Evolutionary conservation across 2,888 invertebrate genomes (phyloP), one percentile per base, ranked within the genome.

Genomic region (Nasonia oneida): DNA sequence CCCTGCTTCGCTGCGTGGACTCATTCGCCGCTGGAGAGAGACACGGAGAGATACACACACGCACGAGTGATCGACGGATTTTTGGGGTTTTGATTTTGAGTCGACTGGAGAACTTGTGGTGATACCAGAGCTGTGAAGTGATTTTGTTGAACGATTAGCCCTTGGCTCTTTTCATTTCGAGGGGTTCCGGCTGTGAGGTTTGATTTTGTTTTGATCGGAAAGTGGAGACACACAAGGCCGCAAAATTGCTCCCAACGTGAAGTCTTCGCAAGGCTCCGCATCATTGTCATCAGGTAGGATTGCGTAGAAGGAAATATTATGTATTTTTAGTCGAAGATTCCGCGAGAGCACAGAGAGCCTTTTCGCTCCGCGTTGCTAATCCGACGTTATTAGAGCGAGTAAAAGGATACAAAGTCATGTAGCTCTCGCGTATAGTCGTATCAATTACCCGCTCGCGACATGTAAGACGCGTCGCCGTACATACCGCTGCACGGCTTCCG

Each of bases 231-330:
- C 15, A 71, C 57, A 83, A 86, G n/a, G 76, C 85, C 86, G 83
- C 90, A 91, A 90, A 90, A 91, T 91, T 91, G 90, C 91, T 88
- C 90, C 91, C 50, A 89, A 91, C 90, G 89, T 87, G 86, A 91
- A 90, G 81, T 86, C 90, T 77, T 87, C 89, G 87, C 89, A 88
- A 88, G 89, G 89, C 90, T 88, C 90, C 86, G 86, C 88, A 79
- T 84, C 87, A 61, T 87, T 90, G 88, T 89, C 88, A 81, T 88
- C 91, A 91, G 91, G 91, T 91, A 90, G 81, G 89, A 83, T 85
- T 85, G 76, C n/a, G 61, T 53, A 18, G 0, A 42, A 42, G 6
- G 42, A 42, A 42, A 42, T 42, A 39, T 39, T 39, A 37, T 37
- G 37, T 37, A 37, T 37, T 37, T 37, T 4, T 15, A 50, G 42